Conservation (phyloP, 2,888 invertebrate species). For the Limnephilus auricula region DNA sequence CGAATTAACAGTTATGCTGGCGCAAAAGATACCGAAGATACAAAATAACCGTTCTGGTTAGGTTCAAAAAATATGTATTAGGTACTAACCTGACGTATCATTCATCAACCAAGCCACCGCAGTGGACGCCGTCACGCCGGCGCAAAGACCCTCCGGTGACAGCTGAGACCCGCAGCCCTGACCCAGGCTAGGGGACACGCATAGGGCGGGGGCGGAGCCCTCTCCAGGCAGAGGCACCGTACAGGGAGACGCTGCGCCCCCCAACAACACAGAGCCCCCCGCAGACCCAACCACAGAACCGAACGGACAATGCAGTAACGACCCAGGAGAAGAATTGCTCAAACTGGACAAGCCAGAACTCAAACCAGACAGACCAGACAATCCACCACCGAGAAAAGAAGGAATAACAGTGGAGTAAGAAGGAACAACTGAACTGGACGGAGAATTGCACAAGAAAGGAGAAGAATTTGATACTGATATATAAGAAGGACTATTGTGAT, state of each 20-base stretch:
- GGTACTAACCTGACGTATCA: conserved; percentile 74
- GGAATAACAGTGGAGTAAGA: background rate
- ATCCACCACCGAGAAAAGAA: background rate
- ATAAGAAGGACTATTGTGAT: background rate
- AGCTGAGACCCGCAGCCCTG: conserved; percentile 72
- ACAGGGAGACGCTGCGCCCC: conserved; percentile 67
- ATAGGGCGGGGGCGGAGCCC: conserved; percentile 1
- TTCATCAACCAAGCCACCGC: conserved; percentile 79
- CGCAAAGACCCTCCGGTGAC: conserved; percentile 73
- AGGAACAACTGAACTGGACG: background rate
- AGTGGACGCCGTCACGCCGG: conserved; percentile 73
- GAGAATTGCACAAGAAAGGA: background rate
- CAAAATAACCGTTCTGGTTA: too few species aligned
- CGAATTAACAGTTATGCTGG: too few species aligned
- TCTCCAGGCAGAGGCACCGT: conserved; percentile 70
- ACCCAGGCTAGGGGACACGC: conserved; percentile 69
- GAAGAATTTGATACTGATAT: background rate
- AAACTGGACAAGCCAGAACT: background rate
- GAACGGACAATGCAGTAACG: background rate
- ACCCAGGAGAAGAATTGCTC: background rate
- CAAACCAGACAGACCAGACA: background rate
- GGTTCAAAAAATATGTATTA: background rate
- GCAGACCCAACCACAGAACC: background rate
- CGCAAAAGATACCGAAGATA: too few species aligned
- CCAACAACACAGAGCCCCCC: background rate